These are phyloP conservation scores for Anneissia japonica DNA, from an alignment of 35 echinoderm and acorn worm genomes.

Conservation along the genomic window DNA sequence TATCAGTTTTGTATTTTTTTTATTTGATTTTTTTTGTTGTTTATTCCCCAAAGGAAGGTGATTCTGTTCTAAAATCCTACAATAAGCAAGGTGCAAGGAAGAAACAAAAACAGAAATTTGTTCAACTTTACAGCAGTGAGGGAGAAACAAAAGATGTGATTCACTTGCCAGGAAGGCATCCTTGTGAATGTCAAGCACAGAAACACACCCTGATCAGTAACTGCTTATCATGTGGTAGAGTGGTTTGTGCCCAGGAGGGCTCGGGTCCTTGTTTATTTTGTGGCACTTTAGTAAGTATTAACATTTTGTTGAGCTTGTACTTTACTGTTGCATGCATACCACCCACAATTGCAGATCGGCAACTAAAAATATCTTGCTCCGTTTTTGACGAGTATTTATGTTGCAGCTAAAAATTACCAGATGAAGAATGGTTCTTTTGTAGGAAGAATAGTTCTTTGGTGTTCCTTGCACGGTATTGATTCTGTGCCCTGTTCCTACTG, in stretches of 20 bases:
- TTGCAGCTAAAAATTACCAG: too few relatives aligned
- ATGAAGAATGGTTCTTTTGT: too few relatives aligned
- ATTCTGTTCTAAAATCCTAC: background rate
- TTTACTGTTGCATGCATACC: background rate
- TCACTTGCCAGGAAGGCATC: conserved; percentile 70
- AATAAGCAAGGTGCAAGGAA: conserved; percentile 52
- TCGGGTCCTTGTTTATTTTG: conserved; percentile 93
- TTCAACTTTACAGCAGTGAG: conserved; percentile 74
- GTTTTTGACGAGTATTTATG: too few relatives aligned
- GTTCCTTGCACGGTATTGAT: too few relatives aligned
- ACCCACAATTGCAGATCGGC: background rate
- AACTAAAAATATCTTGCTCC: background rate
- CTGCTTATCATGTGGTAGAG: conserved; percentile 89
- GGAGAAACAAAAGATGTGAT: conserved; percentile 57
- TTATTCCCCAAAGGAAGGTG: background rate
- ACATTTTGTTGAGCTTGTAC: too few relatives aligned
- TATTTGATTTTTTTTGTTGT: background rate
- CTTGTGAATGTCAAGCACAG: conserved; percentile 97
- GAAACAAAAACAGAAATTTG: conserved; percentile 76
- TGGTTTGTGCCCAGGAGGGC: conserved; percentile 86
- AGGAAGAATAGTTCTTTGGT: too few relatives aligned
- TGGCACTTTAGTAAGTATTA: conserved; percentile 76
- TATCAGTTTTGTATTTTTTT: too few relatives aligned
- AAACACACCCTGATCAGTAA: conserved; percentile 82
- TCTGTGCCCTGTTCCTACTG: too few relatives aligned